Base-by-base conservation (phyloP, 2,888 invertebrate genomes). In the Ctena decussata region DNA sequence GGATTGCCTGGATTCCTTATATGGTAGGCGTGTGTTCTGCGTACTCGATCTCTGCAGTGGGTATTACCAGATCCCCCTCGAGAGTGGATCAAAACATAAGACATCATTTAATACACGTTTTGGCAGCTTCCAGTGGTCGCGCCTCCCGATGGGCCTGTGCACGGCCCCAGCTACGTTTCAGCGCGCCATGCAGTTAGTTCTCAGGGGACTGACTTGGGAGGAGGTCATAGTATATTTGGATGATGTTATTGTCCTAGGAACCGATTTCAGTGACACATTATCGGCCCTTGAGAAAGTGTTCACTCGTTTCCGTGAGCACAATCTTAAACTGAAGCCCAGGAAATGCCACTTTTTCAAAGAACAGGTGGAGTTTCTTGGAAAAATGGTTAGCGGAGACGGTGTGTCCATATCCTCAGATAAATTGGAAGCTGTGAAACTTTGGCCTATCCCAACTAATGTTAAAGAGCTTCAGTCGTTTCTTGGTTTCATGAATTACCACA, bases 131-230 rank as follows among this genome's bases (percentile, higher is more conserved):
- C 78, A 90, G 75, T 83, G 46, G 72, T 41, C 53, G 18, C 24
- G 81, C 24, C 30, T 89, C 69, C 81, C 82, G 12, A 82, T 89
- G 65, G 85, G 89, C 2, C 57, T 90, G 12, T 71, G 81, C 32
- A 85, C 80, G 71, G 85, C 80, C 1, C 89, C 89, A 15, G 85
- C 87, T 5, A 85, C 82, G 0, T 85, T 82, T 70, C 75, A 82
- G n/a, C 65, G 87, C 30, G 76, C 72, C 0, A 82, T 85, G 82
- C 70, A 86, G 35, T 49, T 78, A 8, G 77, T 24, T n/a, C n/a
- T n/a, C n/a, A n/a, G n/a, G n/a, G n/a, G n/a, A n/a, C n/a, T n/a
- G n/a, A n/a, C n/a, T n/a, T 72, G 78, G 75, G 46, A 77, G 21
- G 30, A 60, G n/a, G 83, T 78, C 32, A 35, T 86, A 15, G 80